These are phyloP conservation scores for Calcarius lapponicus DNA, from an alignment of 2,797 vertebrate species.

Conservation along the genomic window DNA sequence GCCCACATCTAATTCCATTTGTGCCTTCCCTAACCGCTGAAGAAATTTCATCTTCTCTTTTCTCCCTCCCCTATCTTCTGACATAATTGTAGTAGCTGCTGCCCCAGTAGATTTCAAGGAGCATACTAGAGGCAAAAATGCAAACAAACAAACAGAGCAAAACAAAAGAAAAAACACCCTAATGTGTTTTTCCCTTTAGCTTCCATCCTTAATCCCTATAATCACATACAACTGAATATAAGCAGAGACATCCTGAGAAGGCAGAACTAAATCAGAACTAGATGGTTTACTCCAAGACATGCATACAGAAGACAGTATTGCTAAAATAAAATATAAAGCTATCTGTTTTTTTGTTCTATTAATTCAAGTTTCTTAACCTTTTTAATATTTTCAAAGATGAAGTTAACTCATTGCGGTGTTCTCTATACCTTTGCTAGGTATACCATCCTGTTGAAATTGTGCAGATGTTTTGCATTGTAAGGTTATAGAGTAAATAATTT, in stretches of 20 bases:
- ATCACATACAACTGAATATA: not conserved
- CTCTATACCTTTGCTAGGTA: not conserved
- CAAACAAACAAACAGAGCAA: not conserved
- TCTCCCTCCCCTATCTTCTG: not conserved
- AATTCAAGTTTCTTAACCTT: not conserved
- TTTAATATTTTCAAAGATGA: not conserved
- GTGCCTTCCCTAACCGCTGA: not conserved
- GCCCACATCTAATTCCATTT: constrained; percentile 49
- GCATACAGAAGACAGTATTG: not conserved
- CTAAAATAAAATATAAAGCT: not conserved
- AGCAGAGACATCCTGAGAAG: not conserved
- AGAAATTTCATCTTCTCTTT: constrained; percentile 20
- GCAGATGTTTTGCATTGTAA: not conserved
- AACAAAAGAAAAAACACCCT: not conserved
- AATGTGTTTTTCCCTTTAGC: not conserved
- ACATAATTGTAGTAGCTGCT: constrained; percentile 18
- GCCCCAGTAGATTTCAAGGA: not conserved
- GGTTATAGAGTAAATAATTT: not conserved
- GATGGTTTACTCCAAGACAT: not conserved
- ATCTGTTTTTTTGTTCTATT: not conserved
- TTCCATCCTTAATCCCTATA: not conserved
- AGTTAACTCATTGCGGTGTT: not conserved
- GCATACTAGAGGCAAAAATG: not conserved
- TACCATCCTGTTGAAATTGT: not conserved
- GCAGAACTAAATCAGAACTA: not conserved